Percentiles rank a stretch among this genome's conserved stretches.
Evolutionary conservation across 2,797 vertebrate genomes (phyloP).

Genomic region (Lutjanus argentimaculatus): DNA sequence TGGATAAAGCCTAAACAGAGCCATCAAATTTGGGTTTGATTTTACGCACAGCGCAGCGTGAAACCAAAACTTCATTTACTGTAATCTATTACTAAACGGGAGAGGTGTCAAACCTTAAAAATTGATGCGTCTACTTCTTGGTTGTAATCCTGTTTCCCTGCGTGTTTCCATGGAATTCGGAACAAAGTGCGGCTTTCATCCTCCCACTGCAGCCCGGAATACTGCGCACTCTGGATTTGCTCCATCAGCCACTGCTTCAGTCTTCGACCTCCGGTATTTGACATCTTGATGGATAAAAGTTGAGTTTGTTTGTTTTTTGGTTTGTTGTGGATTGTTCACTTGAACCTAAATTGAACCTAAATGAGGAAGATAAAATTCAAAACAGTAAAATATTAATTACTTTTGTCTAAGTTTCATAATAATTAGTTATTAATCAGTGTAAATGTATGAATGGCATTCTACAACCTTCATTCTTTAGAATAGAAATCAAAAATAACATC

Average conservation of each 20-base stretch:
- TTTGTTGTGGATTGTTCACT: neutral
- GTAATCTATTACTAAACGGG: neutral
- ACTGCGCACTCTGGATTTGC: constrained; percentile 93
- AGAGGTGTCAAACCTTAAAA: constrained; percentile 90
- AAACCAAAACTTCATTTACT: neutral
- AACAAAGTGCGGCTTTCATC: constrained; percentile 93
- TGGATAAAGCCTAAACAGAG: neutral
- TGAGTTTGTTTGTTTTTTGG: too few species aligned
- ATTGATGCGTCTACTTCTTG: constrained; percentile 98
- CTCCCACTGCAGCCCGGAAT: constrained; percentile 95
- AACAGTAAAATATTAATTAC: neutral
- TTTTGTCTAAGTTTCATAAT: neutral
- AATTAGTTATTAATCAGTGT: neutral
- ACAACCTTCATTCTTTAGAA: neutral
- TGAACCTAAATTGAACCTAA: constrained; percentile 15
- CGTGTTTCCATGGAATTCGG: constrained; percentile 98
- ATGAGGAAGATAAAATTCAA: neutral
- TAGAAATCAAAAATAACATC: constrained; percentile 30
- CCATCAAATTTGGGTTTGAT: constrained; percentile 5
- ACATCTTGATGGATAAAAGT: constrained; percentile 80
- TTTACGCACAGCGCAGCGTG: constrained; percentile 1
- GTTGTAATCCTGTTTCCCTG: constrained; percentile 98
- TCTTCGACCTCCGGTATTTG: constrained; percentile 90
- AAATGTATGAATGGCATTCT: too few species aligned
- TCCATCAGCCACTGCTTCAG: constrained; percentile 98